phyloP scores from a whole-genome alignment of 2,888 invertebrate genomes.

The Sialis fuliginosa region DNA sequence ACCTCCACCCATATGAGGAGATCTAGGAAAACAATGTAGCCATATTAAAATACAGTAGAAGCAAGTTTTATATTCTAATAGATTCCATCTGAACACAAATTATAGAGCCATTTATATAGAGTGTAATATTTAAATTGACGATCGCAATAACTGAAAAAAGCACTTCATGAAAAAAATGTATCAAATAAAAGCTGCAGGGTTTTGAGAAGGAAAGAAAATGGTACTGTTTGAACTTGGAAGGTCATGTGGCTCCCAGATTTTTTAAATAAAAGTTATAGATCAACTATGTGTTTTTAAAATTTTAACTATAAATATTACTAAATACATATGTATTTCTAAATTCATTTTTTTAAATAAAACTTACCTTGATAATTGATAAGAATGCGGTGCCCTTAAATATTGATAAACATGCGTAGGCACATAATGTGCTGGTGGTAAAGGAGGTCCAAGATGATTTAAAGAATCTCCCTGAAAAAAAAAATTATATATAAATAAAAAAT shows the following conservation, averaged over 20 bases:
- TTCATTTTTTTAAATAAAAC: neutral
- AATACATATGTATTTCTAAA: neutral
- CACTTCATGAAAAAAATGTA: too few relatives aligned
- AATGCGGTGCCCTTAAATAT: conserved; percentile 30
- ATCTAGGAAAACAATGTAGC: conserved; percentile 14
- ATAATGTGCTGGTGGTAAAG: conserved; percentile 31
- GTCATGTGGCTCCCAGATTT: too few relatives aligned
- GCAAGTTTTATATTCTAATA: neutral
- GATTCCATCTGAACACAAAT: too few relatives aligned
- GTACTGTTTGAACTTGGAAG: too few relatives aligned
- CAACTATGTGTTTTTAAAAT: neutral
- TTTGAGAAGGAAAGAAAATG: too few relatives aligned
- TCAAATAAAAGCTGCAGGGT: too few relatives aligned
- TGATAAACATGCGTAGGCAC: conserved; percentile 36
- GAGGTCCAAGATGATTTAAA: conserved; percentile 28
- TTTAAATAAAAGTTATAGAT: neutral
- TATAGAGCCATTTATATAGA: too few relatives aligned
- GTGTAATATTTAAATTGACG: too few relatives aligned
- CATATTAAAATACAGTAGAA: conserved; percentile 1
- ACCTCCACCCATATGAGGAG: conserved; percentile 37
- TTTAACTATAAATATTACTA: neutral
- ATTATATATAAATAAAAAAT: conserved; percentile 6
- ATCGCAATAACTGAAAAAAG: too few relatives aligned
- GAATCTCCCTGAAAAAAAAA: conserved; percentile 33
- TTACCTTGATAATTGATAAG: conserved; percentile 22